Base-by-base conservation (phyloP, 1,140 invertebrate species). In the Drosophila sucinea region DNA sequence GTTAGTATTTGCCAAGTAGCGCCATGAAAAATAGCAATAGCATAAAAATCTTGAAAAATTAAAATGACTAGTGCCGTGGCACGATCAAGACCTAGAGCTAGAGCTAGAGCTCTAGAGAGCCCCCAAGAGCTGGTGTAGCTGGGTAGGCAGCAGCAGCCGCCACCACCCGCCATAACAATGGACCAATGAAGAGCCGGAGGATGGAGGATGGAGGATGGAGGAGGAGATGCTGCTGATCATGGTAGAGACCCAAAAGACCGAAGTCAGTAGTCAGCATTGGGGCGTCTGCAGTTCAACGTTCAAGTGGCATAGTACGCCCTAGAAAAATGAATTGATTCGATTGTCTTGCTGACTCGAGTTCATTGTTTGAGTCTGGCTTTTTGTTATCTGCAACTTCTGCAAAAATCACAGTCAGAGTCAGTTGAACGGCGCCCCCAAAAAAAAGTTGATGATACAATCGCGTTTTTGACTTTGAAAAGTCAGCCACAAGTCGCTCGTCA, bases 231-330 rank as follows among this genome's bases (percentile, higher is more conserved):
- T 47, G 17, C 17, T 47, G 44, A 47, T 47, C 23, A 25, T 51
- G 44, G 25, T 51, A 23, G 44, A 60, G 57, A 40, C 57, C 57
- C 57, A 27, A 68, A 66, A 64, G 62, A 71, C 68, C 78, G 41
- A 60, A 68, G 62, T 62, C 90, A 79, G 90, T 90, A 91, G 90
- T 91, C 90, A 90, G 75, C 79, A 82, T 89, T 89, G 86, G 86
- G 90, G 90, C 90, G 90, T 91, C 87, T 91, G 90, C 90, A 90
- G 90, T 91, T 91, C 90, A 91, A 91, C 90, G 90, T 91, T 91
- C 90, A 91, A 91, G 90, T 91, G 90, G 90, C 90, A 91, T 66
- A 80, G 81, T 86, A 90, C 87, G 82, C 87, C 79, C 87, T 90
- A 90, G 85, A 90, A 90, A 87, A 90, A 90, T 91, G 89, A 90